phyloP scores from a whole-genome alignment of 2,797 vertebrate species.

The Trematomus bernacchii region DNA sequence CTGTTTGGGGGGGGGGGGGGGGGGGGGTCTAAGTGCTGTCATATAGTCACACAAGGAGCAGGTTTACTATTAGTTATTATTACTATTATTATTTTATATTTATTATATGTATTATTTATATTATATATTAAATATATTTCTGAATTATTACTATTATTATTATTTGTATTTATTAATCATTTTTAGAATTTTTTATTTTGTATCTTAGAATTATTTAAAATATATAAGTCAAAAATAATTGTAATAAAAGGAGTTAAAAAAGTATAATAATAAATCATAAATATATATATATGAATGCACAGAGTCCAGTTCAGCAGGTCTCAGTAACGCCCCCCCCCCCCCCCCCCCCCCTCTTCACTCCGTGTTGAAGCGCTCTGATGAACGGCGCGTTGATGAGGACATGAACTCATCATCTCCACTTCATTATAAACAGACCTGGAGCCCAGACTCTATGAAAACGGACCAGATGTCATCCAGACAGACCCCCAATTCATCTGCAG shows the following conservation, averaged over 20 bases:
- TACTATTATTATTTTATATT: constrained; percentile 9
- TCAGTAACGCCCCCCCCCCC: constrained; percentile 46
- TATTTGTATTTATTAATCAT: neutral
- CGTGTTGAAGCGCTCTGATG: constrained; percentile 68
- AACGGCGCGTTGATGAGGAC: constrained; percentile 90
- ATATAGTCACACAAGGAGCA: constrained; percentile 19
- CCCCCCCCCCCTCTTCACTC: too few relatives aligned
- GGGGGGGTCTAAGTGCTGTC: constrained; percentile 16
- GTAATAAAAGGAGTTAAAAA: neutral
- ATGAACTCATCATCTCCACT: constrained; percentile 94
- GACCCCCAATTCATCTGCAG: constrained; percentile 91
- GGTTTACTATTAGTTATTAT: neutral
- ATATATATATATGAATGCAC: too few relatives aligned
- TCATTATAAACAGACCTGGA: constrained; percentile 90
- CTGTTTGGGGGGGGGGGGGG: constrained; percentile 74
- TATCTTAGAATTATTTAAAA: neutral
- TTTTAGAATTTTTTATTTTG: neutral
- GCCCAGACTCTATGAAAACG: constrained; percentile 82
- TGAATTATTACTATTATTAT: too few relatives aligned
- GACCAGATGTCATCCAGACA: constrained; percentile 89
- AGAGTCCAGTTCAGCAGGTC: constrained; percentile 15
- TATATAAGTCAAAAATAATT: too few relatives aligned
- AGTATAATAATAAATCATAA: neutral
- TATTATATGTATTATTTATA: too few relatives aligned
- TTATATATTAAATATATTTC: too few relatives aligned